Base-by-base conservation (phyloP, 2,797 vertebrate species). In the Enteromius mattozi region DNA sequence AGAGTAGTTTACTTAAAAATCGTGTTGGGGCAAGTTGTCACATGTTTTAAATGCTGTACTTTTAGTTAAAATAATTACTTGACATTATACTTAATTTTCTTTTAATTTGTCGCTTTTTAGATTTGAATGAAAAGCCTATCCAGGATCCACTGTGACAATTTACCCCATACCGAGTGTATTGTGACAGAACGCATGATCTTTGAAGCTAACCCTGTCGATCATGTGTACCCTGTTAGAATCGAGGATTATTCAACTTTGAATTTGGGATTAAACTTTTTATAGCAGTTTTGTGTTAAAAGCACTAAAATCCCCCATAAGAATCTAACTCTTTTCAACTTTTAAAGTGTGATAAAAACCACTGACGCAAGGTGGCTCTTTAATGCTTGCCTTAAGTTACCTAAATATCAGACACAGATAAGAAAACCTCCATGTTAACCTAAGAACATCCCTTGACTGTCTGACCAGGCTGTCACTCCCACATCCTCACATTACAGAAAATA, bases 391-490 rank as follows among this genome's bases (percentile, higher is more conserved):
- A 69, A 83, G 47, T 68, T 78, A 42, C 10, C 1, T 14, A 33
- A 83, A 83, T 56, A 61, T 77, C 72, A 76, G 72, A 77, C 56
- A 51, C 56, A 37, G 81, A 68, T 83, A 66, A 76, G 45, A n/a
- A 68, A 83, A n/a, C 24, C 33, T 65, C 33, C 14, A 42, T 8
- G 45, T 66, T 51, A 65, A 51, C 33, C 45, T 17, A 37, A 49
- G 71, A 83, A 24, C 27, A 30, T 42, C 45, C n/a, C n/a, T 4
- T 17, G 69, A 72, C 54, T n/a, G 19, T 19, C 80, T 92, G 89
- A 90, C 92, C 89, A 92, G 89, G 85, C 91, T 91, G 93, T 94
- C 92, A 93, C 90, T 89, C 89, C 91, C 90, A 86, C 89, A 86
- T 86, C 86, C 91, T 91, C 90, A 90, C 91, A 87, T 90, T 69